Base-by-base conservation (phyloP, 30 jellyfish, hydroid and myxozoan species). In the Pseudorhiza aurosa region DNA sequence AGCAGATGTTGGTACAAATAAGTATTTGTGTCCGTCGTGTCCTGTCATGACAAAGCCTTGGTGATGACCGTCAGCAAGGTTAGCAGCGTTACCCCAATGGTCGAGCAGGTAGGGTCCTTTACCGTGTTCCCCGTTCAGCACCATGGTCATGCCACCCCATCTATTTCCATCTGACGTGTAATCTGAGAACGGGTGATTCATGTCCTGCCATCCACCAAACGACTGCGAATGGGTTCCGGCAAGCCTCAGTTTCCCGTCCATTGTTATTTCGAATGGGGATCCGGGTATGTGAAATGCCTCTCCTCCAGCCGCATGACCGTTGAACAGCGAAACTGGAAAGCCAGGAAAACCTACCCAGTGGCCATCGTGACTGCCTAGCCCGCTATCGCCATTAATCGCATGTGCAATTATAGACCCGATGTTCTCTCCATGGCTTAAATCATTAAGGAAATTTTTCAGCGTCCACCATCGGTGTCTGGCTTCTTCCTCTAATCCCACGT, bases 121-220 rank as follows among this genome's bases (percentile, higher is more conserved):
- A 1, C 88, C 88, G 8, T 72, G 87, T 18, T 35, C 77, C 40
- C 96, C 83, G 69, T 75, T 65, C 47, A 85, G 42, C 0, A 85
- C 60, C 96, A 85, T 85, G 28, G 85, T 73, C 96, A 85, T 74
- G 8, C 96, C 96, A 74, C 96, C 96, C 96, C 96, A 85, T 36
- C 90, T 28, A 49, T 72, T 72, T 7, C 85, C 95, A 22, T 85
- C 96, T 5, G 87, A 46, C 72, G 14, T 75, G 53, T 12, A 65
- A 22, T 67, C 83, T 9, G 96, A 74, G 56, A 74, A 65, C 2
- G 96, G 96, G 59, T 85, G 96, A 60, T 53, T 74, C 82, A 73
- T 68, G 15, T 79, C 87, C 18, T 85, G 96, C 96, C 96, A 85
- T 8, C 88, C 86, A 6, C 91, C 91, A 4, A 80, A 39, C 9